Evolutionary conservation across 1,140 invertebrate genomes (phyloP), one percentile per base, ranked within the genome.

Genomic region (Eueides isabella): DNA sequence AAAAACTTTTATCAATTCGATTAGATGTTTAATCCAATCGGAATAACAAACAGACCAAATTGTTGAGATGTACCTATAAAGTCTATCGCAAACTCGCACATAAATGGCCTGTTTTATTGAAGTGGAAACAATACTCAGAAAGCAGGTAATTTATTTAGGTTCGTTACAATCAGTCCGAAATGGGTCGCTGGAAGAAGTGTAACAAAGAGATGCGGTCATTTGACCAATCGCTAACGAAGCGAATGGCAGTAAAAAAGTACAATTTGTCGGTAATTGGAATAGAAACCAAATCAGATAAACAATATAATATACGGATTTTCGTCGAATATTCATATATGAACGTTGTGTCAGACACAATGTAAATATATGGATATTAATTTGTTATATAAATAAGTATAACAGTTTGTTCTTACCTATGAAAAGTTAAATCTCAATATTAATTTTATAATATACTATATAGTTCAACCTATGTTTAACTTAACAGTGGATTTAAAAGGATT

Each of bases 161-260:
- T 68, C 72, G 72, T 74, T 74, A 74, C 67, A 68, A 70, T 70
- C 67, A 70, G 67, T 61, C 38, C 62, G 61, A 72, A 75, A 68
- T 68, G 62, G 68, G 67, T 71, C 61, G 41, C 44, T 55, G 66
- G 62, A 35, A 74, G 70, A 74, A 65, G 71, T 68, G 67, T 72
- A 41, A 78, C 76, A 78, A 75, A 72, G 70, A 71, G 75, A 77
- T 67, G 64, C 73, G 76, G 66, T 74, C 68, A 71, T 33, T 64
- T 65, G 64, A 29, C 23, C 61, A 69, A 61, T 71, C 35, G 64
- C 69, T 78, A 75, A 75, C 68, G 76, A 77, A 72, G 23, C 68
- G 73, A 66, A 61, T 30, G 67, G 41, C 16, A 41, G 67, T 55
- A 41, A 63, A 65, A 75, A 70, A 69, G 61, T 29, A 70, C 63